These are phyloP conservation scores for Suncus etruscus DNA, from an alignment of 2,113 vertebrate genomes.

Conservation along the genomic window DNA sequence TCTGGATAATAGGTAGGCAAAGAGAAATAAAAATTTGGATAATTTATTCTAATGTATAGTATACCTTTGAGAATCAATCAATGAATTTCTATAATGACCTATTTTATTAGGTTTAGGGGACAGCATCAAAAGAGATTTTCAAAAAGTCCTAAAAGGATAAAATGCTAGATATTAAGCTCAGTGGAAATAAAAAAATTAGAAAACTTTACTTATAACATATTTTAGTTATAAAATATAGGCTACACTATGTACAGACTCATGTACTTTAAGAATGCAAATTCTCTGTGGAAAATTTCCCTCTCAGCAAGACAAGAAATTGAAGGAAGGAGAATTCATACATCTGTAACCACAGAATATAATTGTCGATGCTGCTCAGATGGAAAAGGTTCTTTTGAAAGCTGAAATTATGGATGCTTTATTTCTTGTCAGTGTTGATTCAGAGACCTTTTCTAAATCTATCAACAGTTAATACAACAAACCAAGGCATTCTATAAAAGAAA, in stretches of 20 bases:
- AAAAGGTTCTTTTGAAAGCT: constrained; percentile 61
- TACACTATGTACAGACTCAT: constrained; percentile 51
- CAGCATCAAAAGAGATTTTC: constrained; percentile 59
- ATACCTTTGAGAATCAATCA: constrained; percentile 19
- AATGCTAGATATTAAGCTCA: constrained; percentile 12
- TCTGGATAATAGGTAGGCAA: constrained; percentile 25
- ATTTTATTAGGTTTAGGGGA: constrained; percentile 64
- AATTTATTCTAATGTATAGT: constrained; percentile 26
- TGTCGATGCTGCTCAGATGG: constrained; percentile 35
- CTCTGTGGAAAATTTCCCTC: constrained; percentile 33
- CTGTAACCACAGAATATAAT: constrained; percentile 46
- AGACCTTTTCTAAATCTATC: constrained; percentile 51
- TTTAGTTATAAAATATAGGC: constrained; percentile 64
- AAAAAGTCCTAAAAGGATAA: constrained; percentile 42
- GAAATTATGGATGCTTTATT: constrained; percentile 49
- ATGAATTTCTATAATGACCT: constrained; percentile 61
- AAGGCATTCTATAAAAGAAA: constrained; percentile 41
- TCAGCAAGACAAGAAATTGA: constrained; percentile 46
- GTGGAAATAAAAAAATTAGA: constrained; percentile 67
- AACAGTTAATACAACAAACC: constrained; percentile 62
- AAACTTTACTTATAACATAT: constrained; percentile 59
- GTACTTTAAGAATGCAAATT: constrained; percentile 60
- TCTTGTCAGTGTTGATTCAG: constrained; percentile 58
- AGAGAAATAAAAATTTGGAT: constrained; percentile 29
- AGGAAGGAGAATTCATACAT: constrained; percentile 11